These are phyloP conservation scores for Trachops cirrhosus DNA, from an alignment of 2,797 vertebrate genomes.

Conservation along the genomic window DNA sequence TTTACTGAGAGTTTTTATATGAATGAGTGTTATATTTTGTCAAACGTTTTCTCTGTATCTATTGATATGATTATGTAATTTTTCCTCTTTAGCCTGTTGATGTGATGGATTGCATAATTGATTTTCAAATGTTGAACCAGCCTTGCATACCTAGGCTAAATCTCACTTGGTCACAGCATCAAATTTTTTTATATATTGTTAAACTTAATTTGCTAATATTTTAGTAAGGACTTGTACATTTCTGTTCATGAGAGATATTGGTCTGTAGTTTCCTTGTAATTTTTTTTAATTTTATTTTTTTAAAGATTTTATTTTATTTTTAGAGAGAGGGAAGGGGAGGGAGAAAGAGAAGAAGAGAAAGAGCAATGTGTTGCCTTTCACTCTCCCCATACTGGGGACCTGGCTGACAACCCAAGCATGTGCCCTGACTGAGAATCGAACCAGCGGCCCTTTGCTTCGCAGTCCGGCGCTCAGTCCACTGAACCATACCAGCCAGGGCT, in stretches of 20 bases:
- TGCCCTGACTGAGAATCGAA: too few species aligned
- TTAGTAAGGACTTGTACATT: neutral
- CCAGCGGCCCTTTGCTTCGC: too few species aligned
- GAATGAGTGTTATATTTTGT: neutral
- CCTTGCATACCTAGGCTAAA: neutral
- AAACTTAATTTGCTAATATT: neutral
- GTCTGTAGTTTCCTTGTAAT: neutral
- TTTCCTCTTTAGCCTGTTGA: neutral
- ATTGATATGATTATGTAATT: neutral
- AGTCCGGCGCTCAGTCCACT: too few species aligned
- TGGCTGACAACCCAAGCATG: too few species aligned
- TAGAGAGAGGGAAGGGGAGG: too few species aligned
- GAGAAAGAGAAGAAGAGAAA: too few species aligned
- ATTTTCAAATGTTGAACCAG: neutral
- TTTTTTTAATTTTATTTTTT: too few species aligned
- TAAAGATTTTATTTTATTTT: too few species aligned
- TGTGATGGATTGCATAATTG: neutral
- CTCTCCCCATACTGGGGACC: too few species aligned
- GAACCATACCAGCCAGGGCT: too few species aligned
- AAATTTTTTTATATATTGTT: neutral
- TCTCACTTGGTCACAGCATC: neutral
- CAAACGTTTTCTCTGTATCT: neutral
- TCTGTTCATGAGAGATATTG: neutral
- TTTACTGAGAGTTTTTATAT: neutral
- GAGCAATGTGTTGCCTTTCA: too few species aligned